Evolutionary conservation across 2,797 vertebrate genomes (phyloP).

Genomic region (Masticophis lateralis): DNA sequence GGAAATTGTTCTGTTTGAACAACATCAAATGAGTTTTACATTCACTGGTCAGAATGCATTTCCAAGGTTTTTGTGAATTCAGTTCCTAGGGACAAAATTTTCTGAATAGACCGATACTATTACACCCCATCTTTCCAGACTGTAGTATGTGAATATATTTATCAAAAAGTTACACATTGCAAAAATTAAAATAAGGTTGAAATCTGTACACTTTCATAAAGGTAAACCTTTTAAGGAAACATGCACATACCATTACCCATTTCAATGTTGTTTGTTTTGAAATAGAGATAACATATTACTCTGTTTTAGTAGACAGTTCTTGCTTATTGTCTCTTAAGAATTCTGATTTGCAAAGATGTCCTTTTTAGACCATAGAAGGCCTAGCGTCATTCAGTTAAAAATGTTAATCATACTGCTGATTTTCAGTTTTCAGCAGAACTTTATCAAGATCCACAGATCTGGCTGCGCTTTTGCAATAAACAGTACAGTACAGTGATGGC

Average conservation of each 20-base stretch:
- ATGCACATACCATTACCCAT: not conserved
- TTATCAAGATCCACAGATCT: not conserved
- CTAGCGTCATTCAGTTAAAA: not conserved
- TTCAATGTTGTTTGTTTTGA: not conserved
- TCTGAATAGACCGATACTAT: slow-evolving; percentile 54
- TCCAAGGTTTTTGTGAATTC: slow-evolving; percentile 62
- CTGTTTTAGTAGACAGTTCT: not conserved
- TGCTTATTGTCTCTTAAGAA: not conserved
- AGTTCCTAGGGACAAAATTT: slow-evolving; percentile 47
- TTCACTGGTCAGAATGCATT: slow-evolving; percentile 61
- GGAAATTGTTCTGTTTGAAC: slow-evolving; percentile 61
- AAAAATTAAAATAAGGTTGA: slow-evolving; percentile 19
- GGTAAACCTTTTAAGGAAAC: not conserved
- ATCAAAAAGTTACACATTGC: slow-evolving; percentile 19
- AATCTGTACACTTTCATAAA: not conserved
- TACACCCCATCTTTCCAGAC: slow-evolving; percentile 52
- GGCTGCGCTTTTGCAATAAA: not conserved
- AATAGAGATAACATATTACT: not conserved
- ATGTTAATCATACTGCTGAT: not conserved
- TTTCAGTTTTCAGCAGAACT: not conserved
- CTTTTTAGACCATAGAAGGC: not conserved
- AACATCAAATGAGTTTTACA: slow-evolving; percentile 64
- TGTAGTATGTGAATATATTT: slow-evolving; percentile 40
- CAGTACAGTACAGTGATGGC: not conserved
- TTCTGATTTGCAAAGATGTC: not conserved